Percentiles rank a stretch among this genome's conserved stretches.
Conservation (phyloP, 2,113 vertebrate genomes). For the Megaleporinus macrocephalus region DNA sequence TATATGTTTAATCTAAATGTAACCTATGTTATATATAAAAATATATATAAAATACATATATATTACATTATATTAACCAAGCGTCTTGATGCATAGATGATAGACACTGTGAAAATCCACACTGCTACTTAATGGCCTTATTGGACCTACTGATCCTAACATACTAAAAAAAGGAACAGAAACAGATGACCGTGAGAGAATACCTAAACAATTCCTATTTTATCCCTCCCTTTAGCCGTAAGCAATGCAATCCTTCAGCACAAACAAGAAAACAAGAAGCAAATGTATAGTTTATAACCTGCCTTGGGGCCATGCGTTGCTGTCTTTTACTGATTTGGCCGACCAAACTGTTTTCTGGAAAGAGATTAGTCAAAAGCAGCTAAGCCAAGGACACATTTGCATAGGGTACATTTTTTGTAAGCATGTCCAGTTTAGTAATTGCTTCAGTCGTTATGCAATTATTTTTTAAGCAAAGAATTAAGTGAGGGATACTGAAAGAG, state of each 20-base stretch:
- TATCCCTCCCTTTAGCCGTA: neutral
- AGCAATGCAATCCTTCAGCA: neutral
- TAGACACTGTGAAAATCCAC: neutral
- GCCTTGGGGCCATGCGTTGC: constrained; percentile 11
- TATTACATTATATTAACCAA: neutral
- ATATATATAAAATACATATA: no score
- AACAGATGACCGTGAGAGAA: neutral
- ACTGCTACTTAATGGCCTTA: neutral
- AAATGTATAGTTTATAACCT: constrained; percentile 28
- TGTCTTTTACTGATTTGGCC: constrained; percentile 20
- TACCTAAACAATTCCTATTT: constrained; percentile 9
- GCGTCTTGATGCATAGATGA: neutral
- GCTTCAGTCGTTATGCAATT: neutral
- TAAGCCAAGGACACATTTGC: neutral
- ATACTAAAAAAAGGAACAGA: neutral
- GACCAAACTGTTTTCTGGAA: constrained; percentile 28
- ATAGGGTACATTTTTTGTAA: constrained; percentile 1
- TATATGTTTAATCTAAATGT: no score
- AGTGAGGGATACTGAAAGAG: neutral
- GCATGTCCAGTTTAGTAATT: neutral
- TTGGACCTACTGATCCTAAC: neutral
- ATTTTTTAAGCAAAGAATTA: neutral
- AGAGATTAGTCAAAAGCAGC: constrained; percentile 10
- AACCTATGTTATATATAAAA: no score
- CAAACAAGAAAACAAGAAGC: constrained; percentile 32